Evolutionary conservation across 2,113 vertebrate genomes (phyloP), one percentile per base, ranked within the genome.

Genomic region (Neogobius melanostomus): DNA sequence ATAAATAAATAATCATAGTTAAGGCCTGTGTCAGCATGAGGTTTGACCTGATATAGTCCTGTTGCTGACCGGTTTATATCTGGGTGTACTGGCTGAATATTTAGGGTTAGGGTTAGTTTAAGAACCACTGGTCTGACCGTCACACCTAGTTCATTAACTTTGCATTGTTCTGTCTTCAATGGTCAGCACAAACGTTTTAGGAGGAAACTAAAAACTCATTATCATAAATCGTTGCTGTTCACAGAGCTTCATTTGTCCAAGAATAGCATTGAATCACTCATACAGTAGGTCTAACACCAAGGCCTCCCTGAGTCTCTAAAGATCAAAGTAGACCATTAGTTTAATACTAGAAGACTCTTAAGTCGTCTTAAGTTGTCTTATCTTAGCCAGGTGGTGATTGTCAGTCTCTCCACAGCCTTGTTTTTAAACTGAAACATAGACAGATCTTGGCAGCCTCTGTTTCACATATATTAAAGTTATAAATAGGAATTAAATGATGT

Each of bases 251-350:
- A 57, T 77, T 80, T 51, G 59, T 47, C 60, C 79, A 75, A 53
- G 59, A 67, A 67, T 64, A 4, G 50, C 52, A 2, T 73, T 66
- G 60, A 73, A 80, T 69, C 36, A 78, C 77, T 54, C 66, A 43
- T 14, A 61, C 57, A 43, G 11, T 61, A 47, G 16, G 4, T 47
- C 8, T 64, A 43, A 69, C 84, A 61, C 77, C 77, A 73, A 84
- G 48, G 75, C 86, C 85, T 91, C 88, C 91, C 91, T 89, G 89
- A 93, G 89, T 90, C 89, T 87, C 62, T 62, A 71, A 60, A 75
- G 66, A 88, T 82, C 77, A 79, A 56, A 74, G 17, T 10, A 66
- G 69, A 80, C 77, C 80, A 17, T 74, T 57, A 56, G 11, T 81
- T 74, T 67, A 47, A 75, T 72, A 74, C 70, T 59, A 71, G 75